A percentile compares a stretch with the other conserved stretches of the same genome.
These are phyloP conservation scores for Phocoena phocoena DNA, from an alignment of 2,113 vertebrate species.

Conservation along the genomic window DNA sequence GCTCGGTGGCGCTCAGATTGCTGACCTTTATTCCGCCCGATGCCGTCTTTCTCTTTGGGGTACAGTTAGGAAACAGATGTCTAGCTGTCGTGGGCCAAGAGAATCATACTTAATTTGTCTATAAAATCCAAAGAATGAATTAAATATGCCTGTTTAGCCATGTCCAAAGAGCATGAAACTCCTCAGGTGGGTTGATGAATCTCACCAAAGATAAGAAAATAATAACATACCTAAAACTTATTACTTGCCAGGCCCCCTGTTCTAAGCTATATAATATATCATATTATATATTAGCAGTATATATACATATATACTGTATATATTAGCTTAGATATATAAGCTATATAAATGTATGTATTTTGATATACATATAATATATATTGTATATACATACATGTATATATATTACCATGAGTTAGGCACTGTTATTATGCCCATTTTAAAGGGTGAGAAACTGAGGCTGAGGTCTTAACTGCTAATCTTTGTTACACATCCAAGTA, in stretches of 20 bases:
- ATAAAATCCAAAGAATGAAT: slow-evolving; percentile 33
- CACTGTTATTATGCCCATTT: neutral
- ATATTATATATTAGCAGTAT: neutral
- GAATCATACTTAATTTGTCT: slow-evolving; percentile 20
- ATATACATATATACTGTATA: neutral
- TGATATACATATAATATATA: too few species aligned
- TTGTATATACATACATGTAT: neutral
- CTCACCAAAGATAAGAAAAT: slow-evolving; percentile 24
- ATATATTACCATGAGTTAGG: neutral
- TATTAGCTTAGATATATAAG: neutral
- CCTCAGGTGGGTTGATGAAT: neutral
- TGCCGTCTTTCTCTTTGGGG: neutral
- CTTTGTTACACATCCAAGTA: neutral
- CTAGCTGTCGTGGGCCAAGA: neutral
- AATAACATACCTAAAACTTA: neutral
- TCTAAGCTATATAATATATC: neutral
- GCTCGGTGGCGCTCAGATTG: neutral
- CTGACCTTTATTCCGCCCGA: neutral
- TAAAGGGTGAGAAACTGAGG: neutral
- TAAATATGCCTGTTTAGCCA: neutral
- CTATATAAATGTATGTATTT: neutral
- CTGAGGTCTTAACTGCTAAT: neutral
- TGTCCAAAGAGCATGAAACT: slow-evolving; percentile 5
- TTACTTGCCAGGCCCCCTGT: neutral
- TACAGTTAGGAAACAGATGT: neutral